Evolutionary conservation across 2,113 vertebrate species (phyloP).

Genomic region (Camelus dromedarius): DNA sequence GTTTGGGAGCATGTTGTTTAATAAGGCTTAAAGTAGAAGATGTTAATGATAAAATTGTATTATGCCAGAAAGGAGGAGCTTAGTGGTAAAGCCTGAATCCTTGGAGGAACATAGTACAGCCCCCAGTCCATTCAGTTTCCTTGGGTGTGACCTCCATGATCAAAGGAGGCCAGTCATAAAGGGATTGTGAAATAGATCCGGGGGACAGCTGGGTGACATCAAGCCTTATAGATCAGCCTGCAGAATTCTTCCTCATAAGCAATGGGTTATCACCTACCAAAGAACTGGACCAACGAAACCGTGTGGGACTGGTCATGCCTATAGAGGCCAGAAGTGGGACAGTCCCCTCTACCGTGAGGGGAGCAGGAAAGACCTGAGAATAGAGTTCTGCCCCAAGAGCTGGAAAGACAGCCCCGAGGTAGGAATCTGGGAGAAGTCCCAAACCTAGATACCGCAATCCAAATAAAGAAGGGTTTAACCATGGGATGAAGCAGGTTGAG

Average conservation of each 20-base stretch:
- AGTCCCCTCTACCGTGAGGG: fast-evolving
- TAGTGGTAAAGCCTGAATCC: neutral
- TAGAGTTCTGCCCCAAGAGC: neutral
- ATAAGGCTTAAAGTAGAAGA: slow-evolving; percentile 27
- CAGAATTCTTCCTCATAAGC: neutral
- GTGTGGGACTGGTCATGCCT: fast-evolving
- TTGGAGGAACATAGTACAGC: neutral
- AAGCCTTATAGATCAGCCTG: neutral
- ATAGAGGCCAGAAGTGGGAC: neutral
- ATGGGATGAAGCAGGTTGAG: neutral
- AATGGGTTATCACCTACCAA: neutral
- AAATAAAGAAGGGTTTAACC: neutral
- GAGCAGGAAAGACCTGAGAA: neutral
- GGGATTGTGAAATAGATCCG: neutral
- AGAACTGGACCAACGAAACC: neutral
- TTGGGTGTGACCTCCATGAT: neutral
- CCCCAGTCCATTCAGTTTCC: neutral
- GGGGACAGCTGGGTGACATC: neutral
- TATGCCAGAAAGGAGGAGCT: neutral
- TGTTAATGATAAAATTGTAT: neutral
- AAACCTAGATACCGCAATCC: neutral
- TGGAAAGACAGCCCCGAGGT: neutral
- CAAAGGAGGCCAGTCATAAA: neutral
- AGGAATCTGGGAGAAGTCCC: neutral
- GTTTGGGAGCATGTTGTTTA: neutral